Base-by-base conservation (phyloP, 2,113 vertebrate genomes). In the Pampusana beccarii region DNA sequence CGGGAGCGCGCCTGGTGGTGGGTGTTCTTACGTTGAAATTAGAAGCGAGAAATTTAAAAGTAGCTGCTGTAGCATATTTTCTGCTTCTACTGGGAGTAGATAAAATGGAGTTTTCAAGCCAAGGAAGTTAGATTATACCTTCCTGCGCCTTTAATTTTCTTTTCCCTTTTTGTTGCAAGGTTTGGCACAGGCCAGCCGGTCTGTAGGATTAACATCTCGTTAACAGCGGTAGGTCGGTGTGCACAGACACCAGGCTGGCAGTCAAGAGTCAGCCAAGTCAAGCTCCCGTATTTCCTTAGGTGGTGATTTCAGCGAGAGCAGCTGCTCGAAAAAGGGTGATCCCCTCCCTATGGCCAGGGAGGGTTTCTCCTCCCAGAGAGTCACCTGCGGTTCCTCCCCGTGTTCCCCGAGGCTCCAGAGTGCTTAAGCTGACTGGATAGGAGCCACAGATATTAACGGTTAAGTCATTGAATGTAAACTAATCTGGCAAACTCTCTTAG, bases 271-370 rank as follows among this genome's bases (percentile, higher is more conserved):
- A 28, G 16, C 20, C 21, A 11, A 16, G 80, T 10, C 6, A 46
- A 21, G 40, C 3, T 65, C 44, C 29, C 13, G 4, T 44, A 2
- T 13, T 29, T 50, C 38, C 67, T 13, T 18, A 12, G 3, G 4
- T 3, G 44, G 44, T 4, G 44, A 18, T 46, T 15, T 46, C 44
- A 40, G 40, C 19, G 44, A 19, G 44, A 18, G 10, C 65, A 31
- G 65, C 51, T 23, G 38, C 25, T 28, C 6, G 15, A 7, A 10
- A 1, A 10, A 40, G 38, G 19, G 19, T 0, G 0, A 7, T 7
- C 19, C 40, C 46, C 48, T 62, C 40, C 40, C 40, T 12, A 1
- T 5, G 67, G 29, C 40, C 17, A 14, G 40, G 10, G 10, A 20
- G 57, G 26, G 34, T 18, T 58, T 9, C 13, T 61, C 29, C n/a